Evolutionary conservation across 2,113 vertebrate genomes (phyloP).

Genomic region (Nycticryphes semicollaris): DNA sequence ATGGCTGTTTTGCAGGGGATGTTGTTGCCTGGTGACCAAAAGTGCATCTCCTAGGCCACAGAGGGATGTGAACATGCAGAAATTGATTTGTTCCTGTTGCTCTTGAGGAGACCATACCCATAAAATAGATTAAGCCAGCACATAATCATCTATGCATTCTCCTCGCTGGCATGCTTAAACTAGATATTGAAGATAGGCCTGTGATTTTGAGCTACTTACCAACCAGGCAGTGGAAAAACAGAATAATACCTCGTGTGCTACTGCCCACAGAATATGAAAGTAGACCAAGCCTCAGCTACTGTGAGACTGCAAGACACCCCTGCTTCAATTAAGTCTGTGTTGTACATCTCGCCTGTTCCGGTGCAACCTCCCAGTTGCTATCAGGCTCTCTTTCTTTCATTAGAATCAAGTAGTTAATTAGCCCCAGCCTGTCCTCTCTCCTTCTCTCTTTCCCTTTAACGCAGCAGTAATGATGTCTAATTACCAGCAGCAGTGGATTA

Average conservation of each 20-base stretch:
- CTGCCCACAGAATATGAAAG: slow-evolving; percentile 51
- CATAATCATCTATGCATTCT: slow-evolving; percentile 11
- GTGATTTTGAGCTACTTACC: slow-evolving; percentile 34
- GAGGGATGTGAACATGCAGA: slow-evolving; percentile 65
- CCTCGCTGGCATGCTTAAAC: slow-evolving; percentile 34
- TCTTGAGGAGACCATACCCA: slow-evolving; percentile 32
- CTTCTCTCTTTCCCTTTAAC: slow-evolving; percentile 77
- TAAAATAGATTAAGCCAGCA: slow-evolving; percentile 42
- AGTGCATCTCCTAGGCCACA: slow-evolving; percentile 69
- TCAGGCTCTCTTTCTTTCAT: slow-evolving; percentile 80
- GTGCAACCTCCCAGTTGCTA: slow-evolving; percentile 75
- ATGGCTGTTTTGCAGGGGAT: slow-evolving; percentile 73
- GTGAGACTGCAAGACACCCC: slow-evolving; percentile 50
- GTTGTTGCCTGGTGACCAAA: slow-evolving; percentile 79
- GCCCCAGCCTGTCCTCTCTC: slow-evolving; percentile 79
- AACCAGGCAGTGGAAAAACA: not conserved
- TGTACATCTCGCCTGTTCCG: slow-evolving; percentile 65
- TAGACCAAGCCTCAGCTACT: slow-evolving; percentile 51
- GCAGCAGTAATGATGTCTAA: slow-evolving; percentile 83
- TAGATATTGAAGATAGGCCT: not conserved
- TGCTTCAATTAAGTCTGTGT: slow-evolving; percentile 71
- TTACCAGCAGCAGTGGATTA: slow-evolving; percentile 81
- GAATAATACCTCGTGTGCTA: not conserved
- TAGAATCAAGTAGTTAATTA: slow-evolving; percentile 85
- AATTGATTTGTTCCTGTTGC: slow-evolving; percentile 60